These are phyloP conservation scores for Drepanosiphum platanoidis DNA, from an alignment of 2,888 invertebrate species.

Conservation along the genomic window DNA sequence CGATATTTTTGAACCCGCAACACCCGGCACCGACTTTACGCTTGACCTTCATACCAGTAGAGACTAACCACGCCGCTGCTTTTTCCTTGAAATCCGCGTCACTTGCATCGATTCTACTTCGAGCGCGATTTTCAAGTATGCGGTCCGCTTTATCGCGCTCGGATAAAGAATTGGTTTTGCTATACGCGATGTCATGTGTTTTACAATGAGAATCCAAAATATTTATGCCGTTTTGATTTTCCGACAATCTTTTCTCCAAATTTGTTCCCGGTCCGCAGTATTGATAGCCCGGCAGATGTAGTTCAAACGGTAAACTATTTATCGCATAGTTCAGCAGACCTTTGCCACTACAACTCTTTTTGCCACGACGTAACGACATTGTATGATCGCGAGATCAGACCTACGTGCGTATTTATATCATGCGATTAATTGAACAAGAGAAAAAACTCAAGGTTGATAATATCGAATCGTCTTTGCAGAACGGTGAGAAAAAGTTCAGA, in stretches of 20 bases:
- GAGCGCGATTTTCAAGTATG: constrained; percentile 55
- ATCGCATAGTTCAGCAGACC: neutral
- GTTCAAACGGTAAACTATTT: constrained; percentile 4
- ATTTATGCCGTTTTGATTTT: neutral
- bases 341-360: neutral
- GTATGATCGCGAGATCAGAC: neutral
- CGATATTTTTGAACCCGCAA: neutral
- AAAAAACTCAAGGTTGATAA: neutral
- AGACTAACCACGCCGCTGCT: constrained; percentile 56
- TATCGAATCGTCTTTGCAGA: neutral
- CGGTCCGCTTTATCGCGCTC: constrained; percentile 50
- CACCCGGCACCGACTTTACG: constrained; percentile 16
- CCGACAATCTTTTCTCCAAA: neutral
- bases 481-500: neutral
- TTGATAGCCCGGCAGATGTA: neutral
- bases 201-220: neutral
- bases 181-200: neutral
- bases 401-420: neutral
- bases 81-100: constrained; percentile 58
- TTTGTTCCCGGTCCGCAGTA: neutral
- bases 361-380: neutral
- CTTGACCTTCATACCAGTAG: constrained; percentile 62
- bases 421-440: neutral
- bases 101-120: constrained; percentile 34
- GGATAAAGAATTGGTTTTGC: neutral